Percentiles rank a stretch among this genome's conserved stretches.
Conservation (phyloP, 64 coral and sea anemone genomes). For the Pocillopora verrucosa region DNA sequence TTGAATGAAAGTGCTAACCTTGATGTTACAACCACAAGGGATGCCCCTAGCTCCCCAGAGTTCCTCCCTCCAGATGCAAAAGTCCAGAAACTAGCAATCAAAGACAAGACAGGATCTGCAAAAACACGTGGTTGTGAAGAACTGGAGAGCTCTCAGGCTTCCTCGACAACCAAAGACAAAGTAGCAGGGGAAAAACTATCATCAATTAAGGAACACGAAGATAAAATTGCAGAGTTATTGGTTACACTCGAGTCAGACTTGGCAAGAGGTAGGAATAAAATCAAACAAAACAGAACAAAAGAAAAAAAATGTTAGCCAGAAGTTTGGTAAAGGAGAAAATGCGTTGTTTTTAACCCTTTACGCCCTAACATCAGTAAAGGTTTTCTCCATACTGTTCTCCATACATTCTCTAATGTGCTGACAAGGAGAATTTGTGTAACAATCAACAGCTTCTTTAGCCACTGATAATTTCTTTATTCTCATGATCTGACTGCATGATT, state of each 20-base stretch:
- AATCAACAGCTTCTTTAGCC: too few relatives aligned
- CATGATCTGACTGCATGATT: too few relatives aligned
- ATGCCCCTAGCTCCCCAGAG: conserved; percentile 1
- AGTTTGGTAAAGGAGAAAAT: too few relatives aligned
- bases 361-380: too few relatives aligned
- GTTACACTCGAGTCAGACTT: neutral
- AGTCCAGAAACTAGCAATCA: neutral
- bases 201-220: neutral
- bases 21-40: neutral
- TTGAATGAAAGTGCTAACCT: neutral
- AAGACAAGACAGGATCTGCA: neutral
- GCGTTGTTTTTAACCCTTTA: too few relatives aligned
- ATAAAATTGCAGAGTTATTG: conserved; percentile 13
- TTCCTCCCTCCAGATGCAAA: conserved; percentile 31
- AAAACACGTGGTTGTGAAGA: neutral
- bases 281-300: too few relatives aligned
- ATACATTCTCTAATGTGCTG: too few relatives aligned
- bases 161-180: neutral
- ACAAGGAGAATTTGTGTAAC: too few relatives aligned
- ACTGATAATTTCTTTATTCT: too few relatives aligned
- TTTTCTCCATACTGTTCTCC: too few relatives aligned
- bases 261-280: too few relatives aligned
- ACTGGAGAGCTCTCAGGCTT: neutral
- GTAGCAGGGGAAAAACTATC: neutral
- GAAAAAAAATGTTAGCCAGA: too few relatives aligned